Conservation (phyloP, 2,797 vertebrate genomes). For the Microctenopoma stevenorrisi region DNA sequence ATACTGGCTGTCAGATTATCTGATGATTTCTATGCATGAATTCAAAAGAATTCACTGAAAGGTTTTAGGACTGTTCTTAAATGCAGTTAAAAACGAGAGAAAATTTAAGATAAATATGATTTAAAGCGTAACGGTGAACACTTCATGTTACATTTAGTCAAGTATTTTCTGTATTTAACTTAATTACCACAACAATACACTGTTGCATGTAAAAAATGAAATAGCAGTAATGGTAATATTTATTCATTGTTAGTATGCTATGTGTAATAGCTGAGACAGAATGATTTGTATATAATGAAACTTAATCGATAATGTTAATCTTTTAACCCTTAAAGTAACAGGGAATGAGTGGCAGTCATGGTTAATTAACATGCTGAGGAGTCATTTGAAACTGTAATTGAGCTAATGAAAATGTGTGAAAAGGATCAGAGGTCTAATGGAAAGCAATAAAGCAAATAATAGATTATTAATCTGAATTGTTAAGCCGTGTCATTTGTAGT, state of each 20-base stretch:
- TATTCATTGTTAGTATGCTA: neutral
- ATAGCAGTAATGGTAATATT: too few species aligned
- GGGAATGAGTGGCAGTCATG: conserved; percentile 54
- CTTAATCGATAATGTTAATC: neutral
- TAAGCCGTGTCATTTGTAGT: conserved; percentile 31
- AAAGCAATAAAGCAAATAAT: conserved; percentile 66
- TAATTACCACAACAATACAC: too few species aligned
- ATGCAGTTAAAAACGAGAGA: too few species aligned
- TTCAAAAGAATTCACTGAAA: too few species aligned
- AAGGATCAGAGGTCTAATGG: conserved; percentile 65
- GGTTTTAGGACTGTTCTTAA: too few species aligned
- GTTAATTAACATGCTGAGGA: conserved; percentile 65
- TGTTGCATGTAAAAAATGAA: too few species aligned
- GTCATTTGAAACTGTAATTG: conserved; percentile 68
- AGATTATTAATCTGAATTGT: conserved; percentile 54
- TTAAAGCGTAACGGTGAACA: too few species aligned
- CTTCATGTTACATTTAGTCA: too few species aligned
- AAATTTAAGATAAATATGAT: too few species aligned
- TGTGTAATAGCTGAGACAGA: neutral
- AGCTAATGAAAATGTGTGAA: conserved; percentile 51
- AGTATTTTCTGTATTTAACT: too few species aligned
- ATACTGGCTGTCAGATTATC: too few species aligned
- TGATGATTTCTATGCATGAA: too few species aligned
- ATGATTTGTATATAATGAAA: neutral
- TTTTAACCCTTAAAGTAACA: conserved; percentile 3